Base-by-base conservation (phyloP, 1,140 invertebrate species). In the Phenacoccus solenopsis region DNA sequence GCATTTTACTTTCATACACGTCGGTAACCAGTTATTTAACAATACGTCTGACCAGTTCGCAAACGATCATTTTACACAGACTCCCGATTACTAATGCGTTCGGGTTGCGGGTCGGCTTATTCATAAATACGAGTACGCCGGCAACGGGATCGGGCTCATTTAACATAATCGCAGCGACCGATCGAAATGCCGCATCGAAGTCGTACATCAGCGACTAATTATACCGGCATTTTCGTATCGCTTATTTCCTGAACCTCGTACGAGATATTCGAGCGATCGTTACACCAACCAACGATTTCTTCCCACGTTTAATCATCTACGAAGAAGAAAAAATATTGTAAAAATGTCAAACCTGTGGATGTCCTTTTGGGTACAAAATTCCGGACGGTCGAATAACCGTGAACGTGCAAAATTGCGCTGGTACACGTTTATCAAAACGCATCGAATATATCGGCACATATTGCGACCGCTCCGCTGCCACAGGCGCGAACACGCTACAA, bases 1-100 rank as follows among this genome's bases (percentile, higher is more conserved):
- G 59, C 59, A 64, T 64, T 64, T 64, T 64, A 64, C 59, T 64
- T 64, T 64, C 59, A 27, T 25, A 24, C 10, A 16, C 16, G 38
- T 16, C 38, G 5, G 38, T 5, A 13, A 32, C 30, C 30, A 32
- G 5, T 49, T 49, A 49, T 49, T 49, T n/a, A n/a, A 49, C 20
- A 49, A 49, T 49, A 49, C 38, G 38, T 49, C 38, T 49, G 38
- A 49, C 38, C 38, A 49, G 38, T 49, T 49, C n/a, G n/a, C n/a
- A n/a, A n/a, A n/a, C n/a, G n/a, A n/a, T n/a, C n/a, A n/a, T n/a
- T n/a, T n/a, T n/a, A n/a, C n/a, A n/a, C n/a, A n/a, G n/a, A n/a
- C n/a, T n/a, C n/a, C n/a, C n/a, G n/a, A n/a, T n/a, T n/a, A n/a
- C n/a, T n/a, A n/a, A n/a, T n/a, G n/a, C n/a, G n/a, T n/a, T n/a